Base-by-base conservation (phyloP, 2,888 invertebrate genomes). In the Cephus pulcher region DNA sequence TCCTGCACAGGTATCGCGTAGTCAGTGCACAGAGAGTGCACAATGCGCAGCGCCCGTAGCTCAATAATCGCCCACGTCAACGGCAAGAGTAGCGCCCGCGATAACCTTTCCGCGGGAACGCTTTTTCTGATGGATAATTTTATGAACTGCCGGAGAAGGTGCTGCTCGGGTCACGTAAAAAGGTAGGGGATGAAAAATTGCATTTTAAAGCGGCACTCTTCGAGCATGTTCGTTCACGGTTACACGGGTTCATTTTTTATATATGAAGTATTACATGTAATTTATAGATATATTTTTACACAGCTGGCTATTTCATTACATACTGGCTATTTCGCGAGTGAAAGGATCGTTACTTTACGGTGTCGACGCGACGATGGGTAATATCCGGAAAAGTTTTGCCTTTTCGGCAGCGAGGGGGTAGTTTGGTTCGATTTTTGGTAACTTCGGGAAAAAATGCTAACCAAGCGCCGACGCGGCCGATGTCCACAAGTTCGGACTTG, bases 131-230 rank as follows among this genome's bases (percentile, higher is more conserved):
- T 56, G 56, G 56, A 56, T 23, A 56, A 56, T 56, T 56, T 56
- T 23, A 56, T 23, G 56, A 23, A 56, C 23, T 56, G 23, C 9
- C 56, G 23, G 23, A 56, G 56, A 56, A 56, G 56, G 56, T 56
- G 56, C 56, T 56, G 56, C 56, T 23, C 56, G 23, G 56, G 23
- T 56, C 56, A 23, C 56, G 56, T 56, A 9, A 56, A 56, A 23
- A 23, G 23, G 56, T 77, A 23, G 71, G 74, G 74, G 75, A 83
- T 86, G 86, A 86, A 85, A 86, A 85, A 87, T 86, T 82, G 82
- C 85, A 82, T 82, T 85, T 87, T 85, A 84, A 86, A 86, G 81
- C 83, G 84, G 82, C 23, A 56, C 56, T 56, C 56, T 23, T 56
- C 56, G 56, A 0, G 56, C 56, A 23, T 23, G 56, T 9, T 23